phyloP scores from a whole-genome alignment of 2,113 vertebrate genomes.

The Narcine bancroftii region DNA sequence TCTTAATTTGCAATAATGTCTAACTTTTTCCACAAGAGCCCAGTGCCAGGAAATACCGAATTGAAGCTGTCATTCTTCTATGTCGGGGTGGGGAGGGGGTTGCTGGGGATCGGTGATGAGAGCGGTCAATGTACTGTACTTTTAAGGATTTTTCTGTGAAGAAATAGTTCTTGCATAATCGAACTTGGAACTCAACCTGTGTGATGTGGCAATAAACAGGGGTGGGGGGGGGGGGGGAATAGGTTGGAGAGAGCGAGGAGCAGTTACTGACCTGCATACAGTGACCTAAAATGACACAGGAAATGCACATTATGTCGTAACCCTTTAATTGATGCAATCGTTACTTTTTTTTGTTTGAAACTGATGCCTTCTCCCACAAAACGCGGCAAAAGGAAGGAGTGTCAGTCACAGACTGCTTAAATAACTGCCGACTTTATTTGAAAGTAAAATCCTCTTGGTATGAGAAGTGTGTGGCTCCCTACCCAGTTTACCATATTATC shows the following conservation, averaged over 20 bases:
- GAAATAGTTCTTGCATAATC: not conserved
- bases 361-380: not conserved
- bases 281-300: constrained; percentile 12
- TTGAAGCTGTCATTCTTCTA: not conserved
- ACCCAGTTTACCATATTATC: not conserved
- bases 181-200: not conserved
- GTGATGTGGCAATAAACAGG: constrained; percentile 15
- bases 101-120: not conserved
- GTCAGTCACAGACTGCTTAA: not conserved
- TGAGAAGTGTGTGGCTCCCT: not conserved
- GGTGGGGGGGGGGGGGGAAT: not conserved
- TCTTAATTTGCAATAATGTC: not conserved
- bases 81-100: not conserved
- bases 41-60: not conserved
- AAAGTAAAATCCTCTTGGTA: not conserved
- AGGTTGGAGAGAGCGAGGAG: not conserved
- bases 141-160: constrained; percentile 7
- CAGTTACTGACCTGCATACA: not conserved
- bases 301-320: not conserved
- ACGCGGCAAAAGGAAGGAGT: not conserved
- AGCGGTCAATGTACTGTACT: not conserved
- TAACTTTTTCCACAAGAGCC: not conserved
- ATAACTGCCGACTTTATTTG: not conserved
- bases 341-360: not conserved
- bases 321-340: not conserved